Conservation (phyloP, 1,140 invertebrate genomes). For the Tachypleus tridentatus region DNA sequence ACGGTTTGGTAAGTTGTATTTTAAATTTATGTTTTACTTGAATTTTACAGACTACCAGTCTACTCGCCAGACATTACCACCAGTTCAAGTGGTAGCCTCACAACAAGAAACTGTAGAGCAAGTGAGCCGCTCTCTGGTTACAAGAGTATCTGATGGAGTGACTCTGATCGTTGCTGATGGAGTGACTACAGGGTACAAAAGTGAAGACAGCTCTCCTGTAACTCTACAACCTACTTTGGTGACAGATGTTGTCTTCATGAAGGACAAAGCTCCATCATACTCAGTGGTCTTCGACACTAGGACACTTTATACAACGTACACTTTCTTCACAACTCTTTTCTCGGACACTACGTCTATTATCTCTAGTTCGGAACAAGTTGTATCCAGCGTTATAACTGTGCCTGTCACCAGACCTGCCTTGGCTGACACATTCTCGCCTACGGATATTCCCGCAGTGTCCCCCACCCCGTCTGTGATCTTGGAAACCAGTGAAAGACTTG, state of each 20-base stretch:
- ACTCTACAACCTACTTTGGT: constrained; percentile 25
- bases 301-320: constrained; percentile 35
- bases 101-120: constrained; percentile 13
- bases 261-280: constrained; percentile 12
- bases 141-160: constrained; percentile 21
- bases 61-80: not conserved
- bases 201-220: constrained; percentile 9
- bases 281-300: constrained; percentile 18
- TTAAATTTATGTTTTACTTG: not conserved
- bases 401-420: constrained; percentile 2
- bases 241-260: constrained; percentile 25
- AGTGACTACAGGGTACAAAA: constrained; percentile 1
- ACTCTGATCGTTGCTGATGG: constrained; percentile 22
- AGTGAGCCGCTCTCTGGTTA: constrained; percentile 11
- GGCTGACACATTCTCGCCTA: constrained; percentile 4
- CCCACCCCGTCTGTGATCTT: constrained; percentile 12
- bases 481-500: constrained; percentile 22
- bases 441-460: not conserved
- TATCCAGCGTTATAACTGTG: constrained; percentile 31
- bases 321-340: constrained; percentile 80
- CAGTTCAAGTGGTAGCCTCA: constrained; percentile 6
- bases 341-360: constrained; percentile 63
- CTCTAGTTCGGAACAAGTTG: constrained; percentile 63
- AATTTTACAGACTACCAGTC: not conserved
- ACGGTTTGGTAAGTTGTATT: too few species aligned